Conservation (phyloP, 2,888 invertebrate genomes). For the Metellina segmentata region DNA sequence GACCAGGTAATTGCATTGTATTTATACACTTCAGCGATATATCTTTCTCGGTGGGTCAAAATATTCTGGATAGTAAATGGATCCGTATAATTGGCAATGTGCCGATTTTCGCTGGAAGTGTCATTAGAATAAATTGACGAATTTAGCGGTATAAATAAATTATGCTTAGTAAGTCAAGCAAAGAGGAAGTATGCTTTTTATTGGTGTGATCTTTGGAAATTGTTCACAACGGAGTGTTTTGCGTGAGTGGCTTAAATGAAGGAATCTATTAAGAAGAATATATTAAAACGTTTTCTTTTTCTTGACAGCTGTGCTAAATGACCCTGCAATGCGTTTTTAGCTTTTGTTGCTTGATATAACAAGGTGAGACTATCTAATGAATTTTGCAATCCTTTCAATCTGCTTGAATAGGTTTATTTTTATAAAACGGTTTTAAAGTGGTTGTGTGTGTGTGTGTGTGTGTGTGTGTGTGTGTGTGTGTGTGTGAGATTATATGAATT, state of each 20-base stretch:
- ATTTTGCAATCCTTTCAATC: too few species aligned
- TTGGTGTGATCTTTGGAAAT: background rate
- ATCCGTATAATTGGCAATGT: background rate
- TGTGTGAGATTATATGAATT: too few species aligned
- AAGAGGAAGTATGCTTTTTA: background rate
- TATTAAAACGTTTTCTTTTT: background rate
- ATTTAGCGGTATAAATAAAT: background rate
- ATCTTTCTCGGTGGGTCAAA: background rate
- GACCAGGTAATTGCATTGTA: background rate
- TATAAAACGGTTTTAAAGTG: too few species aligned
- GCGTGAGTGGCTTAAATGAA: background rate
- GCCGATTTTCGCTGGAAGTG: background rate
- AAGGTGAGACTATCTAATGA: too few species aligned
- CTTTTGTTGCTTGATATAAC: too few species aligned
- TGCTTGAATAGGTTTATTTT: too few species aligned
- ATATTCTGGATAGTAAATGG: background rate
- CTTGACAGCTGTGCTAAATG: background rate
- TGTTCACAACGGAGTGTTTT: background rate
- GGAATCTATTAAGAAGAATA: background rate
- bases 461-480: too few species aligned
- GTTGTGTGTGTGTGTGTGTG: too few species aligned
- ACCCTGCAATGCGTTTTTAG: too few species aligned
- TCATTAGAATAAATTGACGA: background rate
- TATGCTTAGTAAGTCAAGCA: background rate
- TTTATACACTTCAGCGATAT: background rate